These are phyloP conservation scores for Ancistrus triradiatus DNA, from an alignment of 2,113 vertebrate genomes.

Conservation along the genomic window DNA sequence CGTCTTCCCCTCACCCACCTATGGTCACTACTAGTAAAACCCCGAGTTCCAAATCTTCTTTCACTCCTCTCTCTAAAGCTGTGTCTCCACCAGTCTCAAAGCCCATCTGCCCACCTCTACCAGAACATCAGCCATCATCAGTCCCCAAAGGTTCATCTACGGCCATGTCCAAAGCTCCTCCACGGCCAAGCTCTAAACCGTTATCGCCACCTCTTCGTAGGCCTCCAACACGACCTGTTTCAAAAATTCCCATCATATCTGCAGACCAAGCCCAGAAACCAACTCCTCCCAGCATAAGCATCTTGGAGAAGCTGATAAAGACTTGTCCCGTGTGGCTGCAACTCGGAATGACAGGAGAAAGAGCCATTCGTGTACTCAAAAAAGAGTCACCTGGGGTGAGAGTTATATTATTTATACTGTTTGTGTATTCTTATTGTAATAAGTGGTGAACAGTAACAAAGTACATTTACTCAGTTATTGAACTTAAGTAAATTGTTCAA, in stretches of 20 bases:
- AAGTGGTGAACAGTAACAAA: too few relatives aligned
- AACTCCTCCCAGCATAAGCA: slow-evolving; percentile 63
- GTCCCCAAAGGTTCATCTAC: slow-evolving; percentile 17
- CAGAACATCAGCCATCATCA: slow-evolving; percentile 44
- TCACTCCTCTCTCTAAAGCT: slow-evolving; percentile 22
- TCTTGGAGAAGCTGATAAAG: slow-evolving; percentile 78
- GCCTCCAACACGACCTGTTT: slow-evolving; percentile 19
- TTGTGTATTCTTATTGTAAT: too few relatives aligned
- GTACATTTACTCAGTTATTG: too few relatives aligned
- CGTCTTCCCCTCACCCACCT: slow-evolving; percentile 2
- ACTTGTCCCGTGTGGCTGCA: slow-evolving; percentile 84
- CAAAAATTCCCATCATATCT: slow-evolving; percentile 24
- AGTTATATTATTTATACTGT: too few relatives aligned
- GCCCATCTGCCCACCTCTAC: slow-evolving; percentile 26
- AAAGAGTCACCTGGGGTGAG: slow-evolving; percentile 80
- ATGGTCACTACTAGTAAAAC: slow-evolving; percentile 13
- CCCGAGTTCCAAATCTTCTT: slow-evolving; percentile 23
- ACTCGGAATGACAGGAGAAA: slow-evolving; percentile 67
- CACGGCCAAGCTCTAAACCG: slow-evolving; percentile 8
- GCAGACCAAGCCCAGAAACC: slow-evolving; percentile 24
- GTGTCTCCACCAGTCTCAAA: slow-evolving; percentile 30
- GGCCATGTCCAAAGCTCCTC: slow-evolving; percentile 23
- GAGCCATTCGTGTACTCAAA: slow-evolving; percentile 64
- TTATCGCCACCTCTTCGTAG: slow-evolving; percentile 28
- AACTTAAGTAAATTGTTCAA: too few relatives aligned